Conservation (phyloP, 2,113 vertebrate species). For the Todiramphus saurophagus region DNA sequence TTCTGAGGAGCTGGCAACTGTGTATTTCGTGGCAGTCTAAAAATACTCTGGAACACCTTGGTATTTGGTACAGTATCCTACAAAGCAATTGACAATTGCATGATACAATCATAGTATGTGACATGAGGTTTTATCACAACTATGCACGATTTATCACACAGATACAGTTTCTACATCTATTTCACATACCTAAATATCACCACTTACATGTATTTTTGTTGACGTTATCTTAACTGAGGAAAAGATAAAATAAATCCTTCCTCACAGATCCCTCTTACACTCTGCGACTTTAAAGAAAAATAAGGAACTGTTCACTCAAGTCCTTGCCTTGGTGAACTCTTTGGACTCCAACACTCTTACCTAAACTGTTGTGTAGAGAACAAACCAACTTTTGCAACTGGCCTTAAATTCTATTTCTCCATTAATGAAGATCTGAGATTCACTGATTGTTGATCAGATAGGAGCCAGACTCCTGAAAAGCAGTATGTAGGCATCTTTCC, state of each 20-base stretch:
- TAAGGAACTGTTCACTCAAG: background rate
- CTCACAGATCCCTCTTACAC: background rate
- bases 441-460: background rate
- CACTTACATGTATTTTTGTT: background rate
- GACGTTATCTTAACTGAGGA: background rate
- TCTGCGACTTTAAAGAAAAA: background rate
- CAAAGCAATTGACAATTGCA: fast-evolving
- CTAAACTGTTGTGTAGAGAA: background rate
- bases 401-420: background rate
- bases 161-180: background rate
- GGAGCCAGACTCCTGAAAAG: background rate
- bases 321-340: background rate
- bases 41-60: background rate
- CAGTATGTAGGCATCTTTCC: fast-evolving
- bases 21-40: background rate
- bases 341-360: background rate
- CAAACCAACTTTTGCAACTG: background rate
- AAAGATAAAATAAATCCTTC: background rate
- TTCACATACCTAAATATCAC: background rate
- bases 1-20: background rate
- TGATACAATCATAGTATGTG: background rate
- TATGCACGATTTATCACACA: background rate
- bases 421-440: background rate
- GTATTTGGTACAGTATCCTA: background rate
- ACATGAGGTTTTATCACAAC: background rate